Evolutionary conservation across 2,113 vertebrate species (phyloP).

Genomic region (Ailurus styani): DNA sequence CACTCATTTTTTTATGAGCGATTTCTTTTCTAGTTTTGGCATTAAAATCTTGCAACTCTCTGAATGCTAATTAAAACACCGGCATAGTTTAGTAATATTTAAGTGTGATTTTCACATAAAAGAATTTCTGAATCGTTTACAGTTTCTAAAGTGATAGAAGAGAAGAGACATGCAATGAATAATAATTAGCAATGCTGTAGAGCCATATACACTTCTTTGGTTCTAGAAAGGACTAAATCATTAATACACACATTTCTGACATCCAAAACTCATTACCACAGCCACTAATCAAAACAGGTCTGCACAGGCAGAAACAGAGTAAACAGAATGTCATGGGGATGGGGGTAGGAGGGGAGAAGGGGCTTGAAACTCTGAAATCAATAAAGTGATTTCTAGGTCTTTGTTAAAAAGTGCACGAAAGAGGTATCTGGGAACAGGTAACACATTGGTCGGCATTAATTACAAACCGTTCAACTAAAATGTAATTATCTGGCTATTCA

Average conservation of each 20-base stretch:
- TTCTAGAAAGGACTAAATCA: not conserved
- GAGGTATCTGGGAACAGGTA: not conserved
- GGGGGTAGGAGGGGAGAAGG: not conserved
- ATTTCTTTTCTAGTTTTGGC: not conserved
- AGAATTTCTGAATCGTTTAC: not conserved
- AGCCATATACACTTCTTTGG: not conserved
- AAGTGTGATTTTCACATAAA: constrained; percentile 29
- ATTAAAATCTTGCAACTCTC: constrained; percentile 12
- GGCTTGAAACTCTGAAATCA: not conserved
- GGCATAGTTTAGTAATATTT: not conserved
- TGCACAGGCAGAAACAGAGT: not conserved
- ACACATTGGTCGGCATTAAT: not conserved
- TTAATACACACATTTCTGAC: not conserved
- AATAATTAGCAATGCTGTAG: not conserved
- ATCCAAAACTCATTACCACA: not conserved
- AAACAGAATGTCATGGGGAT: not conserved
- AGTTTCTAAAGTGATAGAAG: not conserved
- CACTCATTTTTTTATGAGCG: not conserved
- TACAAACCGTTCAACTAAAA: not conserved
- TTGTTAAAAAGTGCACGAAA: not conserved
- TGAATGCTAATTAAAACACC: constrained; percentile 1
- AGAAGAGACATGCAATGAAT: not conserved
- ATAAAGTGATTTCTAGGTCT: not conserved
- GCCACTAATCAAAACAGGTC: not conserved
- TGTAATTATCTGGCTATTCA: not conserved